Evolutionary conservation across 2,888 invertebrate species (phyloP).

Genomic region (Idaea aversata): DNA sequence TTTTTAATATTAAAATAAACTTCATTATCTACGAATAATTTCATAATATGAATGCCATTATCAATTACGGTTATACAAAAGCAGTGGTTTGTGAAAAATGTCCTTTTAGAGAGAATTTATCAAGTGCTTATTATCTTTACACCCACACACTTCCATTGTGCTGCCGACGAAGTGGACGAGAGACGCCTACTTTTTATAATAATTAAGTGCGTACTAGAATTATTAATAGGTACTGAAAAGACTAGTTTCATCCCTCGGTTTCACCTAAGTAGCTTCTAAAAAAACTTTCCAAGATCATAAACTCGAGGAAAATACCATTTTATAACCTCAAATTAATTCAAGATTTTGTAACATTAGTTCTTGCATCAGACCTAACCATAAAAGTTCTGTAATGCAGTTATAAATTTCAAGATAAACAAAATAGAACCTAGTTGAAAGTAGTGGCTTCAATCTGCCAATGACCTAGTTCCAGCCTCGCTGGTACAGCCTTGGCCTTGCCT

Average conservation of each 20-base stretch:
- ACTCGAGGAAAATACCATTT: too few relatives aligned
- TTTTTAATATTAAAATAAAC: not conserved
- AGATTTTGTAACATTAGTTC: too few relatives aligned
- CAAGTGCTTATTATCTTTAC: not conserved
- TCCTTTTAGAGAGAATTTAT: slow-evolving; percentile 9
- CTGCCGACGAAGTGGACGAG: not conserved
- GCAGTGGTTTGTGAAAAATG: not conserved
- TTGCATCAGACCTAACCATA: too few relatives aligned
- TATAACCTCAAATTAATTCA: too few relatives aligned
- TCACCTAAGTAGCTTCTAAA: not conserved
- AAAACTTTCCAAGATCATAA: too few relatives aligned
- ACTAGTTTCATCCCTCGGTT: not conserved
- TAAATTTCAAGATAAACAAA: not conserved
- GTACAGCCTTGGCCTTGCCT: slow-evolving; percentile 33
- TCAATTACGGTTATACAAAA: not conserved
- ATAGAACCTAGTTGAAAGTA: not conserved
- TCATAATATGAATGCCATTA: not conserved
- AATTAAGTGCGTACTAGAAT: not conserved
- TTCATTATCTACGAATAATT: not conserved
- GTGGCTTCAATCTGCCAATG: slow-evolving; percentile 10
- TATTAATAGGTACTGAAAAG: not conserved
- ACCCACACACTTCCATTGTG: not conserved
- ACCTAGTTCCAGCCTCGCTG: slow-evolving; percentile 16
- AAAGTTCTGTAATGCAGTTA: not conserved
- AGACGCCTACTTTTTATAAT: not conserved